These are phyloP conservation scores for Caerostris extrusa DNA, from an alignment of 1,140 invertebrate genomes.

Conservation along the genomic window DNA sequence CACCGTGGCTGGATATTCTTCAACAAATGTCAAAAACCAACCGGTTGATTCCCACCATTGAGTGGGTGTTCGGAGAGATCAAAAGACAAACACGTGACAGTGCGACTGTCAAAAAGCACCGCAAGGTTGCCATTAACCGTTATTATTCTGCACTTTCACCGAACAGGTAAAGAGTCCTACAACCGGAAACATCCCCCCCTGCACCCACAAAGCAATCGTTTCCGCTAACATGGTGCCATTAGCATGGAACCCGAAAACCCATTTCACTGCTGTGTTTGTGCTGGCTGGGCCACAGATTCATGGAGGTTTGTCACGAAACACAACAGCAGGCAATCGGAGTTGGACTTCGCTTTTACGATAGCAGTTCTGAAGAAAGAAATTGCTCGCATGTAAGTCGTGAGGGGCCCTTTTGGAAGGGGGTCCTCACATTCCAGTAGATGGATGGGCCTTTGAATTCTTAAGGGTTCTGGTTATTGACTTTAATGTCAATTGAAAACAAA, in stretches of 20 bases:
- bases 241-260: constrained; percentile 52
- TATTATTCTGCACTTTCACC: background rate
- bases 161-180: background rate
- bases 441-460: background rate
- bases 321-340: background rate
- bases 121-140: background rate
- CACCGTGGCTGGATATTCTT: too few relatives aligned
- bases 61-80: too few relatives aligned
- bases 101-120: background rate
- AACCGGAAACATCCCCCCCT: constrained; percentile 37
- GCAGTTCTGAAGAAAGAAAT: background rate
- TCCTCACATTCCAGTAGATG: background rate
- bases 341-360: background rate
- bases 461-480: background rate
- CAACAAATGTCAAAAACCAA: too few relatives aligned
- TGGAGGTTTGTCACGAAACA: background rate
- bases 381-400: background rate
- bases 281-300: background rate
- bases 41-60: too few relatives aligned
- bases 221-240: constrained; percentile 35
- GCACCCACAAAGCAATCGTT: background rate
- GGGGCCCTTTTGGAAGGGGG: background rate
- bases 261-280: background rate
- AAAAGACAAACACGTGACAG: background rate
- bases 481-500: background rate